These are phyloP conservation scores for Scolopax rusticola DNA, from an alignment of 2,797 vertebrate species.

Conservation along the genomic window DNA sequence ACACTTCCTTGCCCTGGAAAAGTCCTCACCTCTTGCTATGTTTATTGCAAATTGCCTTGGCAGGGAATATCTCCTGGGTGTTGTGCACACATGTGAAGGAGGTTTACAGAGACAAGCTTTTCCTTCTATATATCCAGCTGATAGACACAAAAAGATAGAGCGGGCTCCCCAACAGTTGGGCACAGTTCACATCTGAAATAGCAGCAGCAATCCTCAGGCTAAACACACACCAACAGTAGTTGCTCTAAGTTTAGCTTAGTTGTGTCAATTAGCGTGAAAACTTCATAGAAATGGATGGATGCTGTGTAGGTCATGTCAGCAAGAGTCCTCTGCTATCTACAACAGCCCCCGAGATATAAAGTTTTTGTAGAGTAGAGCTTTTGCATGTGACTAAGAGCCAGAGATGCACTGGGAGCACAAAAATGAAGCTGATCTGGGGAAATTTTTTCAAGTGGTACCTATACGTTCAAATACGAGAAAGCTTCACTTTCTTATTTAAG, in stretches of 20 bases:
- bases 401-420: not conserved
- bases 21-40: not conserved
- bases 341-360: not conserved
- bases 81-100: accelerated
- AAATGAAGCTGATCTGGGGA: not conserved
- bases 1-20: not conserved
- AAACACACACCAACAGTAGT: not conserved
- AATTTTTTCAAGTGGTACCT: not conserved
- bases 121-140: not conserved
- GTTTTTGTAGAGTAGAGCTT: not conserved
- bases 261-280: not conserved
- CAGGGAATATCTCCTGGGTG: not conserved
- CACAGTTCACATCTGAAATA: not conserved
- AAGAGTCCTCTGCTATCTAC: not conserved
- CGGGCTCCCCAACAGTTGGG: not conserved
- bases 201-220: not conserved
- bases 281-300: not conserved
- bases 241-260: not conserved
- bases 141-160: not conserved
- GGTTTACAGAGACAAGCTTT: not conserved
- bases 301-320: not conserved
- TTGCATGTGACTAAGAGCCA: not conserved
- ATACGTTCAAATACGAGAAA: not conserved
- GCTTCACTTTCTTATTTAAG: not conserved
- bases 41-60: not conserved